Evolutionary conservation across 2,888 invertebrate species (phyloP).

Genomic region (Cerceris ruficornis): DNA sequence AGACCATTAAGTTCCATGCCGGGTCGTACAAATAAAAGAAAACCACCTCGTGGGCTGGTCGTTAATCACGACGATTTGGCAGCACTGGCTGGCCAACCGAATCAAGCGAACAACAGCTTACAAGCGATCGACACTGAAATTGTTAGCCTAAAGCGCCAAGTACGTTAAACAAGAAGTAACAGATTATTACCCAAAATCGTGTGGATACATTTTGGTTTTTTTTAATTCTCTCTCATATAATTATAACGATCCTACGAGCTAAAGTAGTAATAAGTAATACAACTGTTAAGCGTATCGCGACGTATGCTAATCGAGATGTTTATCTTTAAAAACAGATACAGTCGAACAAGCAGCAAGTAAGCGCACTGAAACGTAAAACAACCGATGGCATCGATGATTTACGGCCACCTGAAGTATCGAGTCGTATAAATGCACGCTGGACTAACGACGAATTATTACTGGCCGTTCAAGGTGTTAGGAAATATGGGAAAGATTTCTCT

Average conservation of each 20-base stretch:
- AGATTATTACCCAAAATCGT: conserved; percentile 59
- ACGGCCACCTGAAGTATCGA: conserved; percentile 85
- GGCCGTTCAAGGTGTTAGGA: conserved; percentile 93
- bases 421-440: conserved; percentile 94
- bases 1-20: conserved; percentile 83
- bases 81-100: conserved; percentile 92
- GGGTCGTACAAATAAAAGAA: conserved; percentile 85
- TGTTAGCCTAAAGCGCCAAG: conserved; percentile 97
- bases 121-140: conserved; percentile 97
- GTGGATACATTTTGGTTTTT: conserved; percentile 79
- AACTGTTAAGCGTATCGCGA: background rate
- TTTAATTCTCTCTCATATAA: conserved; percentile 48
- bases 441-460: conserved; percentile 95
- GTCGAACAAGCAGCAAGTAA: conserved; percentile 95
- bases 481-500: conserved; percentile 94
- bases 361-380: conserved; percentile 91
- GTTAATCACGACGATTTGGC: conserved; percentile 98
- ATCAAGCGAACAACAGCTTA: conserved; percentile 87
- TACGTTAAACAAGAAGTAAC: conserved; percentile 84
- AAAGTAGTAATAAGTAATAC: background rate
- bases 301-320: conserved; percentile 1
- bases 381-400: conserved; percentile 85
- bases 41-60: conserved; percentile 98
- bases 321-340: conserved; percentile 88
- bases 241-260: background rate